Evolutionary conservation across 2,888 invertebrate species (phyloP).

Genomic region (Habrosyne pyritoides): DNA sequence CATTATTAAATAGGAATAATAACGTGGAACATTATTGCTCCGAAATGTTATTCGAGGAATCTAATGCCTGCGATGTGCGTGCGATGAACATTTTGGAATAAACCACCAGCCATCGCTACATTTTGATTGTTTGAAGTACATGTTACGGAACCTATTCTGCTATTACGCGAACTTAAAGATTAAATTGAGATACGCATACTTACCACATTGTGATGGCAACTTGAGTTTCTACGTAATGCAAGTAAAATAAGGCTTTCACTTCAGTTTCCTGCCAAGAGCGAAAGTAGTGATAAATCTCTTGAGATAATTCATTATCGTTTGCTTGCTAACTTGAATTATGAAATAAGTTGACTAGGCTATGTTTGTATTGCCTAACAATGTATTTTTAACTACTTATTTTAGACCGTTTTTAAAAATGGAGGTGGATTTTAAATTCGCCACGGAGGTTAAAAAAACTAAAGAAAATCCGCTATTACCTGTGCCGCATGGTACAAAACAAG

Average conservation of each 20-base stretch:
- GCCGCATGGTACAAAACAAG: neutral
- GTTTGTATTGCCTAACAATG: too few relatives aligned
- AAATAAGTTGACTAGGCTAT: too few relatives aligned
- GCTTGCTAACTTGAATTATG: neutral
- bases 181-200: conserved; percentile 4
- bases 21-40: conserved; percentile 28
- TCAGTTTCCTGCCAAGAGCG: conserved; percentile 31
- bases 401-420: too few relatives aligned
- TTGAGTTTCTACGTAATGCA: conserved; percentile 13
- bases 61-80: neutral
- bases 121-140: neutral
- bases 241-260: conserved; percentile 45
- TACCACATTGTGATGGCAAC: conserved; percentile 5
- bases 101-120: neutral
- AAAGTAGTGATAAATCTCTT: conserved; percentile 36
- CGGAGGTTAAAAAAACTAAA: too few relatives aligned
- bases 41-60: conserved; percentile 27
- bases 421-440: too few relatives aligned
- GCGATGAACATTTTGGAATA: neutral
- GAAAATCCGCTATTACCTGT: too few relatives aligned
- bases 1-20: conserved; percentile 35
- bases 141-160: neutral
- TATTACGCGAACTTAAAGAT: conserved; percentile 6
- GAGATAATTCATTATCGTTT: conserved; percentile 1
- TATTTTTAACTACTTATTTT: too few relatives aligned